Conservation (phyloP, 2,888 invertebrate genomes). For the Drosophila histrio region DNA sequence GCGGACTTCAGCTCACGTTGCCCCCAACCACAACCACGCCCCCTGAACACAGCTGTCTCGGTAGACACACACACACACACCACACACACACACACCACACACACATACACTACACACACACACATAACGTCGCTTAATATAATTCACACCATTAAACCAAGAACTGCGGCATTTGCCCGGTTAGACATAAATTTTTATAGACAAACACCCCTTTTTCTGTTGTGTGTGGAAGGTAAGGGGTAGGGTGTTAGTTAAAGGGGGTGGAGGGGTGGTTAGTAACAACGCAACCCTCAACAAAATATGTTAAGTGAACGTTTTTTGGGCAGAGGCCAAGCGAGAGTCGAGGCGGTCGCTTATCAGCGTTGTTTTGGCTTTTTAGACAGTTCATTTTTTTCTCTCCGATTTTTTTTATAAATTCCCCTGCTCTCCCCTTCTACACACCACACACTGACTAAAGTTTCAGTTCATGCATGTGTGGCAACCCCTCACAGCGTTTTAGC, state of each 20-base stretch:
- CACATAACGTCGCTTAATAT: constrained; percentile 62
- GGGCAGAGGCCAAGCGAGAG: constrained; percentile 40
- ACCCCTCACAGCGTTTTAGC: constrained; percentile 67
- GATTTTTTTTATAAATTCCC: too few species aligned
- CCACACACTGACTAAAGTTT: constrained; percentile 17
- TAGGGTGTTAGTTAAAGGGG: not conserved
- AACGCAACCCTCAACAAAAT: constrained; percentile 42
- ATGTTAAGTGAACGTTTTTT: constrained; percentile 67
- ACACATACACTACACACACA: constrained; percentile 9
- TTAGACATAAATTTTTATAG: constrained; percentile 77
- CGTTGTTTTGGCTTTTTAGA: constrained; percentile 62
- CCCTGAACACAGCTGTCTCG: constrained; percentile 53
- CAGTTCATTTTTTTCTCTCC: constrained; percentile 36
- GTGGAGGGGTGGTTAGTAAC: constrained; percentile 4
- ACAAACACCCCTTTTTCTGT: constrained; percentile 60
- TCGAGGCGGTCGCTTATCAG: constrained; percentile 65
- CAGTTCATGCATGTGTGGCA: constrained; percentile 42
- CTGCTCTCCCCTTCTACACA: too few species aligned
- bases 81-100: constrained; percentile 11
- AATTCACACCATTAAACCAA: constrained; percentile 80
- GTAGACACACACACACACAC: constrained; percentile 22
- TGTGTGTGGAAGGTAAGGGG: not conserved
- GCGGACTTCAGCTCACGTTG: constrained; percentile 28
- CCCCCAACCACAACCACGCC: constrained; percentile 25
- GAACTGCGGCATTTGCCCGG: constrained; percentile 73